Conservation (phyloP, 2,113 vertebrate genomes). For the Colistium nudipinnis region DNA sequence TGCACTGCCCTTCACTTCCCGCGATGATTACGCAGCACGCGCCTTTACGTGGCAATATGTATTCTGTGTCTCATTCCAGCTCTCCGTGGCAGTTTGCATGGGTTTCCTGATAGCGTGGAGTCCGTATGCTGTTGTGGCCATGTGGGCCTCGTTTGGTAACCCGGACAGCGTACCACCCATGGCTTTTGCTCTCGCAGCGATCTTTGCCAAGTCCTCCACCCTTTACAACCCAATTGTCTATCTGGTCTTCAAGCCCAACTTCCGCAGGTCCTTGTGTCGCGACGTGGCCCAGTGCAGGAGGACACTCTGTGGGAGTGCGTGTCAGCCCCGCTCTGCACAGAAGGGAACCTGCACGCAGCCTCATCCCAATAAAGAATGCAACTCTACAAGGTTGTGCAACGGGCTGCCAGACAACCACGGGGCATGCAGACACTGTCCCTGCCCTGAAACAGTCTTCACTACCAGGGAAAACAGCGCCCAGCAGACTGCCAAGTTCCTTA, state of each 20-base stretch:
- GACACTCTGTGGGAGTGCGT: constrained; percentile 63
- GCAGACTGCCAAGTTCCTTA: constrained; percentile 73
- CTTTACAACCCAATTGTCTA: constrained; percentile 87
- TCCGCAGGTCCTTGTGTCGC: constrained; percentile 79
- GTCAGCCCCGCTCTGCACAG: constrained; percentile 29
- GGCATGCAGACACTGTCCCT: constrained; percentile 74
- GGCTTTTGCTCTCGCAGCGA: constrained; percentile 84
- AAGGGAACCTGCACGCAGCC: constrained; percentile 55
- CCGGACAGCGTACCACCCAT: constrained; percentile 76
- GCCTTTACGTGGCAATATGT: neutral
- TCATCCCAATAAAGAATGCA: constrained; percentile 66
- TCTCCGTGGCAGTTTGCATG: constrained; percentile 85
- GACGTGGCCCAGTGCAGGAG: constrained; percentile 69
- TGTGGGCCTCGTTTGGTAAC: constrained; percentile 83
- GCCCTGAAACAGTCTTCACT: constrained; percentile 41
- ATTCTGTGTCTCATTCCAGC: constrained; percentile 67
- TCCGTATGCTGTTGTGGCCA: constrained; percentile 84
- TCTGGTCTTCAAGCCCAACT: constrained; percentile 87
- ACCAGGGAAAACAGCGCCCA: constrained; percentile 57
- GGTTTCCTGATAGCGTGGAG: constrained; percentile 88
- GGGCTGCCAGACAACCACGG: constrained; percentile 72
- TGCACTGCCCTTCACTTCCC: neutral
- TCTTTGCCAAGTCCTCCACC: constrained; percentile 87
- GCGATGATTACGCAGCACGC: neutral
- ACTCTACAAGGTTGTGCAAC: constrained; percentile 73